These are phyloP conservation scores for Neosilurus mollespiculum DNA, from an alignment of 2,797 vertebrate species.

Conservation along the genomic window DNA sequence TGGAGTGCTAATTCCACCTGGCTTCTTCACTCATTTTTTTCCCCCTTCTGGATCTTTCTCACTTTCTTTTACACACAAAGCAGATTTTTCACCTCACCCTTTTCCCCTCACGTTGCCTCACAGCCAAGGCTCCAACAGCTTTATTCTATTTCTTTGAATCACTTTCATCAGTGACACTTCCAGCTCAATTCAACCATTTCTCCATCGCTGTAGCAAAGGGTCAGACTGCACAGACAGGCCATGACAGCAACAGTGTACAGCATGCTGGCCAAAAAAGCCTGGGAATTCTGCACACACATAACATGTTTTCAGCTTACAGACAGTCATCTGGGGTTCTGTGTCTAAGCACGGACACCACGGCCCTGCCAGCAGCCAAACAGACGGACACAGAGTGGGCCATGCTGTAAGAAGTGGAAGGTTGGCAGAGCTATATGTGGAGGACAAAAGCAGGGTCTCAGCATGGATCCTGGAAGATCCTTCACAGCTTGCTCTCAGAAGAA, in stretches of 20 bases:
- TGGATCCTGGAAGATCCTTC: conserved; percentile 1
- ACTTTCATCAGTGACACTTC: conserved; percentile 5
- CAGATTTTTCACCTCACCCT: neutral
- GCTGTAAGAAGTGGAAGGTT: conserved; percentile 25
- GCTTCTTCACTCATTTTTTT: neutral
- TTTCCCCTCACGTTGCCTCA: neutral
- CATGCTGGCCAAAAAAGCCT: conserved; percentile 8
- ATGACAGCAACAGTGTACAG: conserved; percentile 27
- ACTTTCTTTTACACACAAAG: conserved; percentile 17
- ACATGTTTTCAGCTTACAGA: conserved; percentile 13
- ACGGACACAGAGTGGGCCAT: conserved; percentile 43
- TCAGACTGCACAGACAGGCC: conserved; percentile 23
- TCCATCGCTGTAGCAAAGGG: neutral
- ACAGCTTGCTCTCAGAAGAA: conserved; percentile 1
- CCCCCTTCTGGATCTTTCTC: neutral
- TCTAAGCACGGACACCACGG: neutral
- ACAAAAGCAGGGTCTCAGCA: conserved; percentile 50
- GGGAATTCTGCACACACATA: neutral
- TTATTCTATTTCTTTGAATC: conserved; percentile 3
- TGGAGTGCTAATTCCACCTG: conserved; percentile 7
- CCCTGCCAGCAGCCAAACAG: conserved; percentile 40
- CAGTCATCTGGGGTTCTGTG: conserved; percentile 3
- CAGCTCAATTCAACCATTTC: conserved; percentile 6
- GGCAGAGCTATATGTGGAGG: conserved; percentile 32
- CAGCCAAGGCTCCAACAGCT: neutral